Evolutionary conservation across 2,797 vertebrate species (phyloP), one percentile per base, ranked within the genome.

Genomic region (Phalanger gymnotis): DNA sequence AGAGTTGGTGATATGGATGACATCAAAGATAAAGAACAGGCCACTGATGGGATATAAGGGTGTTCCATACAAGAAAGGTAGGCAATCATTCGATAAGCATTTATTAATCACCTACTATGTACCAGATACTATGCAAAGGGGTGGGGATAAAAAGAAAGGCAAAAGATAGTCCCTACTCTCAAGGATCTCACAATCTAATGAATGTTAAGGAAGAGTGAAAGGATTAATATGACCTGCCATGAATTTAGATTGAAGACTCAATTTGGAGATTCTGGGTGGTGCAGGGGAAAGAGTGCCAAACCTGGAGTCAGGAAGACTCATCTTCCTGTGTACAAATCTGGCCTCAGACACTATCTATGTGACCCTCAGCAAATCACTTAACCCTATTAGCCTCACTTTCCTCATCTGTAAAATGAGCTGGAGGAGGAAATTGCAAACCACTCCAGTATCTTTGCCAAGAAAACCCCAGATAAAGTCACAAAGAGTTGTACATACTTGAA

Each of bases 1-100:
- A 87, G 94, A 93, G 87, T 93, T 93, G 57, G 81, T 25, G 9
- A 73, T 92, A 52, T 7, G 54, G 94, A 87, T 12, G 90, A 51
- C 10, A 90, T 73, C 10, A 94, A 92, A 90, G 95, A 47, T 55
- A 90, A 92, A 66, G 55, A 54, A 89, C 7, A 54, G 93, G 40
- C 25, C 25, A 87, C 1, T 87, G 40, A 47, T 47, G 73, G 40
- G 19, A 27, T 27, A 47, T 27, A 22, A 87, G 25, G 3, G 22
- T 47, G 40, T 87, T 47, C 40, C 47, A 27, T 47, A 9, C 9
- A 47, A 87, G 40, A 87, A 81, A 81, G 0, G 19, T 1, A 87
- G 40, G 19, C 40, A 47, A 6, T 87, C 73, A 28, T 87, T 27
- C 22, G 11, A 27, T 51, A 87, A 87, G 22, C 73, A 81, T 81